These are phyloP conservation scores for Agonopterix heracliana DNA, from an alignment of 2,888 invertebrate species.

Conservation along the genomic window DNA sequence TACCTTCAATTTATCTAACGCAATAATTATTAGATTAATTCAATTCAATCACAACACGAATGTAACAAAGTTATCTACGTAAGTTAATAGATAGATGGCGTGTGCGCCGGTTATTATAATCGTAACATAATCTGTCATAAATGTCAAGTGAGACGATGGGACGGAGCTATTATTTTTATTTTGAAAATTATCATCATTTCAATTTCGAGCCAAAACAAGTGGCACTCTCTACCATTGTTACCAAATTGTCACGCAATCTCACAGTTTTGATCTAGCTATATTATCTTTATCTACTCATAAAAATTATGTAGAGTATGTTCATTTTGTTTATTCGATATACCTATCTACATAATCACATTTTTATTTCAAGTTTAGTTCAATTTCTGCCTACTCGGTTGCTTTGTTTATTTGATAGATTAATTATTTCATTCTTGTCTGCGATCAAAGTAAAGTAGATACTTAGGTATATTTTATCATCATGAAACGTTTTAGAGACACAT, in stretches of 20 bases:
- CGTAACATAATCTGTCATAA: slow-evolving; percentile 63
- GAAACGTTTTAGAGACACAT: too few species aligned
- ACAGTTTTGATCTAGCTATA: slow-evolving; percentile 13
- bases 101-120: slow-evolving; percentile 58
- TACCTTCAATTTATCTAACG: background rate
- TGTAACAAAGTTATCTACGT: slow-evolving; percentile 38
- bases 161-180: slow-evolving; percentile 57
- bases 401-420: too few species aligned
- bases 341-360: too few species aligned
- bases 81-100: slow-evolving; percentile 69
- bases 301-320: too few species aligned
- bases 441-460: too few species aligned
- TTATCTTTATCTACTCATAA: too few species aligned
- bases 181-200: slow-evolving; percentile 55
- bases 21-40: slow-evolving; percentile 50
- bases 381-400: too few species aligned
- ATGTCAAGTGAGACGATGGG: slow-evolving; percentile 55
- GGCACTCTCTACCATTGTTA: slow-evolving; percentile 50
- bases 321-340: too few species aligned
- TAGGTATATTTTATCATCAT: too few species aligned
- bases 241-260: slow-evolving; percentile 58
- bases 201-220: slow-evolving; percentile 53
- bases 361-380: too few species aligned
- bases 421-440: too few species aligned
- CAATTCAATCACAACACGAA: slow-evolving; percentile 54